Percentiles rank a stretch among this genome's conserved stretches.
Evolutionary conservation across 2,888 invertebrate genomes (phyloP).

Genomic region (Villa cingulata): DNA sequence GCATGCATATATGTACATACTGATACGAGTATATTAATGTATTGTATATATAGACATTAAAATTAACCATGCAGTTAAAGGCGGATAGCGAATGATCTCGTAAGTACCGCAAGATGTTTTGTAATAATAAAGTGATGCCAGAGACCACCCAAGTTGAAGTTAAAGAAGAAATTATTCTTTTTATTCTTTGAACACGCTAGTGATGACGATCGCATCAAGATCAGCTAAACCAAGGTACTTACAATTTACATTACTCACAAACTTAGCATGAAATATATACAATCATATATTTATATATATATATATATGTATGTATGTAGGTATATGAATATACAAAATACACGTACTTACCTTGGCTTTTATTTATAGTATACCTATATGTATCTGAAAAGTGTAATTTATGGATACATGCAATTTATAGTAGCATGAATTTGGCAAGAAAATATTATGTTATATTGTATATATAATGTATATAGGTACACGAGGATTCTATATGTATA

Average conservation of each 20-base stretch:
- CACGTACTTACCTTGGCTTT: no score
- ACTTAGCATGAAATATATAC: no score
- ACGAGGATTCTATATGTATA: no score
- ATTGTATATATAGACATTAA: constrained; percentile 16
- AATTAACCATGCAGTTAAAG: constrained; percentile 14
- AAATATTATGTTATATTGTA: no score
- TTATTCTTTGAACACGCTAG: neutral
- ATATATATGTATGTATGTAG: neutral
- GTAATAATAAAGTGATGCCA: constrained; percentile 16
- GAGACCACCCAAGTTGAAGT: constrained; percentile 16
- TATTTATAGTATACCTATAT: no score
- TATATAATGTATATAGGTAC: no score
- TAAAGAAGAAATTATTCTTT: constrained; percentile 1
- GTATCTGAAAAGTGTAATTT: no score
- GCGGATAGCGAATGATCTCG: constrained; percentile 10
- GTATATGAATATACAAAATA: no score
- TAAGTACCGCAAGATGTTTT: constrained; percentile 15
- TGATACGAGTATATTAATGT: no score
- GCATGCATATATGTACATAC: no score
- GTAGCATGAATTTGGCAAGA: no score
- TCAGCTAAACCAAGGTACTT: neutral
- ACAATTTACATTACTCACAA: neutral
- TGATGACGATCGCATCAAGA: neutral
- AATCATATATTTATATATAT: neutral
- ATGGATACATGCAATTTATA: no score